Conservation (phyloP, 1,140 invertebrate genomes). For the Melitaea cinxia region DNA sequence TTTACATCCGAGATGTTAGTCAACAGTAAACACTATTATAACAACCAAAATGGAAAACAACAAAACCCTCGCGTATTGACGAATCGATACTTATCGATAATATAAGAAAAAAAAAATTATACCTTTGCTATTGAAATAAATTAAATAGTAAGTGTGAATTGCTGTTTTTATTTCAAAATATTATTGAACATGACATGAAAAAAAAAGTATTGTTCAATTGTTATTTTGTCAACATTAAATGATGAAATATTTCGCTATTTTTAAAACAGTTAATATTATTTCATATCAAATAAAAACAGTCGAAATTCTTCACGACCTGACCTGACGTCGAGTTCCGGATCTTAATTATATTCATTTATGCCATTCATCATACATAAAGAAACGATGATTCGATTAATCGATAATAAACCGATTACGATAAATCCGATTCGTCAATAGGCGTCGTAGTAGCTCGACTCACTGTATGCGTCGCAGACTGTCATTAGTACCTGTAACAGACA, state of each 20-base stretch:
- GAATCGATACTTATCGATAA: slow-evolving; percentile 29
- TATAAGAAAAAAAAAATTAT: slow-evolving; percentile 8
- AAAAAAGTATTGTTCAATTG: not conserved
- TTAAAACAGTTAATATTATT: not conserved
- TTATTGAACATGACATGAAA: not conserved
- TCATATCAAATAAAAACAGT: no score
- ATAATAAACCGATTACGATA: slow-evolving; percentile 7
- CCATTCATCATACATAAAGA: not conserved
- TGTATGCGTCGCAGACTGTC: slow-evolving; percentile 64
- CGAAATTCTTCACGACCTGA: no score
- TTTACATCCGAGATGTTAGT: not conserved
- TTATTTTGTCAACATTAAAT: not conserved
- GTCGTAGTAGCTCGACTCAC: slow-evolving; percentile 66
- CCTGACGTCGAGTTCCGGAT: no score
- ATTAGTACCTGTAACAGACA: slow-evolving; percentile 75
- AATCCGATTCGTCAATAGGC: slow-evolving; percentile 49
- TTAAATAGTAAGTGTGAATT: not conserved
- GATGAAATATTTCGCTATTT: not conserved
- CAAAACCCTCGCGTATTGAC: slow-evolving; percentile 44
- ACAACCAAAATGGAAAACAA: slow-evolving; percentile 10
- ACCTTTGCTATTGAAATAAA: not conserved
- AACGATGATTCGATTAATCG: slow-evolving; percentile 13
- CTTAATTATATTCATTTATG: not conserved
- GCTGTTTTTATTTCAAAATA: not conserved
- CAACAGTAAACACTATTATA: not conserved